phyloP scores from a whole-genome alignment of 2,888 invertebrate genomes.

The Tortricodes alternella region DNA sequence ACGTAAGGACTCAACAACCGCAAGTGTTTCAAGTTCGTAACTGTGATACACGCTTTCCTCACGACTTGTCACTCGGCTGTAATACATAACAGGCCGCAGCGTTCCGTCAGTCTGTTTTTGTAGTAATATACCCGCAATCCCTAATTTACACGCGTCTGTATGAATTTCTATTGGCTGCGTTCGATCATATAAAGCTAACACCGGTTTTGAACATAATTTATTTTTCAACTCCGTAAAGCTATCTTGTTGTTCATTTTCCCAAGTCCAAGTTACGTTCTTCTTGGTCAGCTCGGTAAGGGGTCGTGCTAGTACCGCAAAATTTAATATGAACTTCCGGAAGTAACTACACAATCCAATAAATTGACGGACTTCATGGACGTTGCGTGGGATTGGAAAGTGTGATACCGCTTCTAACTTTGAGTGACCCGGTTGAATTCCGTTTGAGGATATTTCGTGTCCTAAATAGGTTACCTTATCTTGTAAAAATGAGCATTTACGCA shows the following conservation, averaged over 20 bases:
- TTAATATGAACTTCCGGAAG: conserved; percentile 42
- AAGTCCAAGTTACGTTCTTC: conserved; percentile 34
- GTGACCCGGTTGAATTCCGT: conserved; percentile 36
- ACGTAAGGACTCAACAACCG: conserved; percentile 34
- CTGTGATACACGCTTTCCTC: conserved; percentile 38
- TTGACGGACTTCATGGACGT: conserved; percentile 39
- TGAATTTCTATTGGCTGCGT: conserved; percentile 38
- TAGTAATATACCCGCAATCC: conserved; percentile 39
- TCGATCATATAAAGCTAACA: conserved; percentile 40
- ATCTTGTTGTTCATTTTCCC: background rate
- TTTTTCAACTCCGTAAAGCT: conserved; percentile 1
- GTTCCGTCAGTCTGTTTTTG: conserved; percentile 33
- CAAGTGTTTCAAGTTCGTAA: conserved; percentile 51
- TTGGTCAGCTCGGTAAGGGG: conserved; percentile 39
- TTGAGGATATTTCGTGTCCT: conserved; percentile 31
- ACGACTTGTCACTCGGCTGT: conserved; percentile 40
- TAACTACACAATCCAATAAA: conserved; percentile 42
- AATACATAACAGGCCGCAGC: conserved; percentile 43
- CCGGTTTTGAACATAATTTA: conserved; percentile 7
- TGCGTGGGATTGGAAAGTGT: conserved; percentile 36
- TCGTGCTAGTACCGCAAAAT: conserved; percentile 40
- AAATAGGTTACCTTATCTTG: too few species aligned
- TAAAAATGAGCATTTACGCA: too few species aligned
- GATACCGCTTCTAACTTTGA: conserved; percentile 34
- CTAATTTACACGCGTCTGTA: conserved; percentile 38